Percentiles rank a stretch among this genome's conserved stretches.
These are phyloP conservation scores for Drosophila orosa DNA, from an alignment of 1,140 invertebrate genomes.

Conservation along the genomic window DNA sequence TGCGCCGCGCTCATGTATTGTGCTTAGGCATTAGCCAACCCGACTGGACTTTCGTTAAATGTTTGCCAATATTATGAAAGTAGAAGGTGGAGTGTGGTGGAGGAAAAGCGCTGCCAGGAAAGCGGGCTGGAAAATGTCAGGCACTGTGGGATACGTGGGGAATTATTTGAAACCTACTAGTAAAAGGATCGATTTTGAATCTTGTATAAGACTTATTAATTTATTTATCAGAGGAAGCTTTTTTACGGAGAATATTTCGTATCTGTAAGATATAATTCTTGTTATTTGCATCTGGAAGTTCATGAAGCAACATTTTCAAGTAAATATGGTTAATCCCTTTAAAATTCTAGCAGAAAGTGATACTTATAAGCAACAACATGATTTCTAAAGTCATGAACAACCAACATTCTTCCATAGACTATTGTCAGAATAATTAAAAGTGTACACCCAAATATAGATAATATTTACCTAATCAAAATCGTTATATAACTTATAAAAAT, in stretches of 20 bases:
- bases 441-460: too few species aligned
- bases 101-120: slow-evolving; percentile 11
- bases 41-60: slow-evolving; percentile 64
- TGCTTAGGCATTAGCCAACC: slow-evolving; percentile 26
- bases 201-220: not conserved
- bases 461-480: not conserved
- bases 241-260: not conserved
- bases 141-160: not conserved
- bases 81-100: slow-evolving; percentile 20
- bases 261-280: not conserved
- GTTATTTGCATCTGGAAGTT: not conserved
- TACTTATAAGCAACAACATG: too few species aligned
- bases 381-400: too few species aligned
- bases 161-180: not conserved
- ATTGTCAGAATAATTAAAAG: not conserved
- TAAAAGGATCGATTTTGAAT: not conserved
- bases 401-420: too few species aligned
- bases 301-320: not conserved
- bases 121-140: slow-evolving; percentile 15
- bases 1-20: slow-evolving; percentile 27
- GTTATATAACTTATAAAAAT: too few species aligned
- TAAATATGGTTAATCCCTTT: too few species aligned
- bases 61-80: slow-evolving; percentile 61
- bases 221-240: not conserved
- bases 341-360: too few species aligned